phyloP scores from a whole-genome alignment of 2,113 vertebrate genomes.

The Chaetops frenatus region DNA sequence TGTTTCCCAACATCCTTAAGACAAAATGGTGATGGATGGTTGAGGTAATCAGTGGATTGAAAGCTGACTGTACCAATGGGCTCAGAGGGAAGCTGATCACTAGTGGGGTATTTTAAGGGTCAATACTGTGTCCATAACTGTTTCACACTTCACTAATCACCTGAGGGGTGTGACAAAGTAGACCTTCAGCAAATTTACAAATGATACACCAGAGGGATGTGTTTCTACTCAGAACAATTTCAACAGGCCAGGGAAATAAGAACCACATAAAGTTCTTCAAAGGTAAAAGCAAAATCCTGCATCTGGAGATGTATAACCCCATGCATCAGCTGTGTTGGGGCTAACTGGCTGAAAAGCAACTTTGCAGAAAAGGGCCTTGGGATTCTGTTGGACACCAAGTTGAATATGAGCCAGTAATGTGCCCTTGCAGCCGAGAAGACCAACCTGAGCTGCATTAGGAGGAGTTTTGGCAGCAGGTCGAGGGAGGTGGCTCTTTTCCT shows the following conservation, averaged over 20 bases:
- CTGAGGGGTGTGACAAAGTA: background rate
- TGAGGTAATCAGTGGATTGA: background rate
- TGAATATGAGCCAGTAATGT: background rate
- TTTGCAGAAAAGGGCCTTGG: background rate
- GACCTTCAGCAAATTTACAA: background rate
- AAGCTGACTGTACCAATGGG: background rate
- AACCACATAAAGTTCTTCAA: background rate
- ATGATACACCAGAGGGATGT: background rate
- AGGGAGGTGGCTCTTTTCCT: background rate
- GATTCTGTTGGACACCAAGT: background rate
- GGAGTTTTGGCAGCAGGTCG: accelerated
- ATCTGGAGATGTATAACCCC: background rate
- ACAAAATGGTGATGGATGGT: background rate
- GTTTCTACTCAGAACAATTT: background rate
- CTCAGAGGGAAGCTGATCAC: background rate
- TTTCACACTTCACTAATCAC: background rate
- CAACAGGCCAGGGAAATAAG: background rate
- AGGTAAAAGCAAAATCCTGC: background rate
- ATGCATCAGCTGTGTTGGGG: background rate
- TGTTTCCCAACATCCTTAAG: background rate
- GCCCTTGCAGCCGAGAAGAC: background rate
- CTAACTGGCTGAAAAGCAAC: background rate
- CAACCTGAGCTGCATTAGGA: background rate
- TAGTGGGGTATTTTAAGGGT: background rate
- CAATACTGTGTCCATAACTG: background rate